phyloP scores from a whole-genome alignment of 2,113 vertebrate genomes.

The Desmodus rotundus region DNA sequence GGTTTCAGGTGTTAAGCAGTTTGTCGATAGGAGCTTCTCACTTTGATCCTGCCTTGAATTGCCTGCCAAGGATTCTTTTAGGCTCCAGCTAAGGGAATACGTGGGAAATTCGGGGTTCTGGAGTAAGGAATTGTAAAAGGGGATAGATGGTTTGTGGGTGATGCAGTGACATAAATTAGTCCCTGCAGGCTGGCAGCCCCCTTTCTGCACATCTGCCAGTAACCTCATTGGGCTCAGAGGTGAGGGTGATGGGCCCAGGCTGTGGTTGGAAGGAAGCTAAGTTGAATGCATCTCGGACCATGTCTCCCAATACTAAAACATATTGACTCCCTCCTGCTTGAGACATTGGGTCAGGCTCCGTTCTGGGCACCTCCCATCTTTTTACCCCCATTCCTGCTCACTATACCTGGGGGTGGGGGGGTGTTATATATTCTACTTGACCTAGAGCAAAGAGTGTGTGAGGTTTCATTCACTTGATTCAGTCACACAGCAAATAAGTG shows the following conservation, averaged over 20 bases:
- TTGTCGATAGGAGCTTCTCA: neutral
- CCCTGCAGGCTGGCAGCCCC: neutral
- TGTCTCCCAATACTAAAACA: neutral
- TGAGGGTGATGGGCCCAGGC: too few species aligned
- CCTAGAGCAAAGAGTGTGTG: neutral
- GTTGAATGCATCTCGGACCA: neutral
- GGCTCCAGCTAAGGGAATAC: neutral
- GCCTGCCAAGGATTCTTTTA: neutral
- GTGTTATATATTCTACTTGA: neutral
- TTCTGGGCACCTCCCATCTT: neutral
- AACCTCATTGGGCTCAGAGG: neutral
- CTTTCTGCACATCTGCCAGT: neutral
- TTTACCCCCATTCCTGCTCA: neutral
- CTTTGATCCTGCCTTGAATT: neutral
- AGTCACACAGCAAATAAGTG: neutral
- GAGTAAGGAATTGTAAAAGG: neutral
- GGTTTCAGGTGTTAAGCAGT: neutral
- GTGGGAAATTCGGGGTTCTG: neutral
- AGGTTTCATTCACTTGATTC: neutral
- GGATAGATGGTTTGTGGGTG: neutral
- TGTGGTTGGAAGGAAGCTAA: neutral
- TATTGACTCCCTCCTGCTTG: neutral
- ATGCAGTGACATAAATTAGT: too few species aligned
- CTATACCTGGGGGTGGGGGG: neutral
- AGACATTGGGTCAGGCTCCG: neutral